Evolutionary conservation across 2,888 invertebrate species (phyloP), one percentile per base, ranked within the genome.

Genomic region (Polyommatus iphigenia): DNA sequence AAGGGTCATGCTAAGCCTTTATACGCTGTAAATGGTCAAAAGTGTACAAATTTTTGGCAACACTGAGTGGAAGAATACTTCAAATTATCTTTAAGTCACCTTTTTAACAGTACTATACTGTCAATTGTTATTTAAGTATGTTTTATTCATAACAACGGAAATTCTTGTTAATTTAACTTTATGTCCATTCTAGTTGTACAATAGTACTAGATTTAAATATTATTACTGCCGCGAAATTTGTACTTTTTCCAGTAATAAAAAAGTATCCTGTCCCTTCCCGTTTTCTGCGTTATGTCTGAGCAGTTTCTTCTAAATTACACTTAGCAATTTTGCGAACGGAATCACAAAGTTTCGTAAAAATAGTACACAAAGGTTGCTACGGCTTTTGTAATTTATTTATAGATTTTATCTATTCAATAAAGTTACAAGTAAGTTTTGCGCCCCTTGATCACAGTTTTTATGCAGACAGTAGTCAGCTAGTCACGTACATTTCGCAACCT

Each of bases 401-500:
- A 36, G 7, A 36, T 54, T 54, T 18, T 54, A 18, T 54, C 5
- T 54, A 18, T 18, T 54, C 4, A 18, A 54, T 54, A 5, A 54
- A 54, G 18, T 54, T 54, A 15, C 18, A 54, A 54, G 18, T 54
- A 54, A 18, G 54, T 54, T 54, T 54, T 15, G 5, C 54, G 18
- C 4, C 24, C 20, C 24, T 67, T 13, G 13, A 67, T 2, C 67
- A 13, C 13, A 24, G 62, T 67, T 67, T 67, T 67, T 67, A 24
- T 67, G 67, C 67, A 67, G 7, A 18, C 67, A 62, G 62, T 62
- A 62, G 62, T 62, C 8, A 24, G 20, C 20, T 15, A 32, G 67
- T 67, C 67, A 32, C 67, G 67, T 67, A 32, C 13, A 67, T 67
- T 32, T 32, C 29, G 67, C 67, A 67, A 67, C 67, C 10, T 67